A percentile compares a stretch with the other conserved stretches of the same genome.
These are phyloP conservation scores for Pterocles orientalis DNA, from an alignment of 2,113 vertebrate species.

Conservation along the genomic window DNA sequence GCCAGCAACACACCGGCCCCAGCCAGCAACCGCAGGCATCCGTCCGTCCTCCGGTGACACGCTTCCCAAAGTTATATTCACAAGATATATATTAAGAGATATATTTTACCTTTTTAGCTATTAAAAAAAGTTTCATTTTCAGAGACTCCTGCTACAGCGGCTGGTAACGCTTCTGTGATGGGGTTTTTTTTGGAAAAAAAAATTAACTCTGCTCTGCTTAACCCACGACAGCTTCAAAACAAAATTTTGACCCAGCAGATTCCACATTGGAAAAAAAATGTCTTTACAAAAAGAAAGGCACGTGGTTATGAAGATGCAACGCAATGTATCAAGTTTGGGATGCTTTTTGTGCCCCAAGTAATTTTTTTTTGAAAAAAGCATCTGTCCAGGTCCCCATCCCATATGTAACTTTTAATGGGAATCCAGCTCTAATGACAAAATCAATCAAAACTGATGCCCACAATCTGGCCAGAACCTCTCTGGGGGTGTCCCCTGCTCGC, in stretches of 20 bases:
- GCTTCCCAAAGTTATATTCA: neutral
- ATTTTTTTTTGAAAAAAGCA: neutral
- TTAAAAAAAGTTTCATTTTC: neutral
- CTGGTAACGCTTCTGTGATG: neutral
- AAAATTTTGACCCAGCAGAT: neutral
- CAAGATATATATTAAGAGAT: neutral
- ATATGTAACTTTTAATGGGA: neutral
- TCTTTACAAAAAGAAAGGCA: fast-evolving
- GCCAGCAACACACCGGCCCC: neutral
- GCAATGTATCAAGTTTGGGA: fast-evolving
- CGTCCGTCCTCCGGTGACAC: fast-evolving
- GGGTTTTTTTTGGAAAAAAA: too few species aligned
- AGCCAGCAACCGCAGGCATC: neutral
- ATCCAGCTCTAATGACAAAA: neutral
- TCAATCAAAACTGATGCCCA: neutral
- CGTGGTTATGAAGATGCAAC: fast-evolving
- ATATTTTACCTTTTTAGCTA: neutral
- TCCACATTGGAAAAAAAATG: neutral
- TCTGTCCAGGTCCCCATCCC: neutral
- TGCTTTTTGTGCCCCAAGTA: neutral
- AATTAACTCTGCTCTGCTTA: too few species aligned
- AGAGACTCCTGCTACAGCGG: fast-evolving
- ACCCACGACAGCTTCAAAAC: neutral
- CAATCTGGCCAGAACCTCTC: neutral
- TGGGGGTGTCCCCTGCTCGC: neutral